Percentiles rank a stretch among this genome's conserved stretches.
Evolutionary conservation across 2,888 invertebrate genomes (phyloP).

Genomic region (Autographa pulchrina): DNA sequence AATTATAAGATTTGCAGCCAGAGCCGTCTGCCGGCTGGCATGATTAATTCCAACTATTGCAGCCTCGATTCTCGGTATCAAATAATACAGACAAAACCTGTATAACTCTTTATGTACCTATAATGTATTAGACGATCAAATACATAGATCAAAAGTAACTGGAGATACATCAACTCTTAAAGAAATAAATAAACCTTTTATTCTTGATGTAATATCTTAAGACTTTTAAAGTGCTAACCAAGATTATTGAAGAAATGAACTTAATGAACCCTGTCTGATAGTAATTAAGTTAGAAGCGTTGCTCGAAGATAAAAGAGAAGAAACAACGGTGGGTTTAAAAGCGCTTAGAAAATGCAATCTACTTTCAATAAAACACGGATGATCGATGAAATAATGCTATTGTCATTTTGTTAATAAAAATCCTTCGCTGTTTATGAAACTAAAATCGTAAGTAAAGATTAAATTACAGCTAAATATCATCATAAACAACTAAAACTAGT

Average conservation of each 20-base stretch:
- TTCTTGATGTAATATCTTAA: conserved; percentile 3
- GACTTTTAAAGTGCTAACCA: conserved; percentile 17
- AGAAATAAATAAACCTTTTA: background rate
- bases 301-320: background rate
- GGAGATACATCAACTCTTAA: background rate
- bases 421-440: too few species aligned
- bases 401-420: too few species aligned
- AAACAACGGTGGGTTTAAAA: background rate
- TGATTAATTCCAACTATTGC: background rate
- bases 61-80: background rate
- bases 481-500: background rate
- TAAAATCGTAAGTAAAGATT: too few species aligned
- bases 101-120: background rate
- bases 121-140: background rate
- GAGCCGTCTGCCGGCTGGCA: background rate
- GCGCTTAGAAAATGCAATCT: background rate
- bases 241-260: conserved; percentile 17
- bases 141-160: background rate
- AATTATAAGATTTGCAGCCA: background rate
- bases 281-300: conserved; percentile 15
- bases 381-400: background rate
- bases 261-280: conserved; percentile 17
- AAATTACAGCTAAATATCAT: too few species aligned
- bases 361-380: background rate
- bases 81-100: background rate